Evolutionary conservation across 2,113 vertebrate species (phyloP).

Genomic region (Romanogobio albipinnatus): DNA sequence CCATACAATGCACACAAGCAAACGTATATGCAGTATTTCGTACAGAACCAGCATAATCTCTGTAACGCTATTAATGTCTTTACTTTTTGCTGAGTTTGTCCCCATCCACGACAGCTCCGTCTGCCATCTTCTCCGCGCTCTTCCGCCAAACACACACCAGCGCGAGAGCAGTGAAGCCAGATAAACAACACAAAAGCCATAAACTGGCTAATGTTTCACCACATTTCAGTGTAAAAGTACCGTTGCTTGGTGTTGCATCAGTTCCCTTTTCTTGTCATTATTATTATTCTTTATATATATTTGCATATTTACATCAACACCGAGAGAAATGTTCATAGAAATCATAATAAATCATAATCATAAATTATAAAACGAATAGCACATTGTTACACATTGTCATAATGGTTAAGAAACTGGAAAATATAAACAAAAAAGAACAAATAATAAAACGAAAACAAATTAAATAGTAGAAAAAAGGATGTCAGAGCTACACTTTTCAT

Average conservation of each 20-base stretch:
- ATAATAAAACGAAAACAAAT: background rate
- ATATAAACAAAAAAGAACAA: background rate
- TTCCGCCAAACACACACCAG: background rate
- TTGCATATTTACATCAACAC: background rate
- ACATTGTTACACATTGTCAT: background rate
- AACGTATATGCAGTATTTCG: background rate
- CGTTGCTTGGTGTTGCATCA: background rate
- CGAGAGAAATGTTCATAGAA: too few relatives aligned
- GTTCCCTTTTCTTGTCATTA: background rate
- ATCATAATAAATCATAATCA: too few relatives aligned
- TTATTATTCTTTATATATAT: background rate
- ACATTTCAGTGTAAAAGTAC: constrained; percentile 3
- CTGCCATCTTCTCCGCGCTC: constrained; percentile 70
- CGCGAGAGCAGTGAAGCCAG: background rate
- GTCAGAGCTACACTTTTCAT: too few relatives aligned
- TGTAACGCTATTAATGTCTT: constrained; percentile 6
- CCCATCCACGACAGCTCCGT: constrained; percentile 67
- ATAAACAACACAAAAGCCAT: background rate
- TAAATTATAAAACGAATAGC: background rate
- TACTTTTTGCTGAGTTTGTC: constrained; percentile 82
- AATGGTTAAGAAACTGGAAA: background rate
- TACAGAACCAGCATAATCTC: background rate
- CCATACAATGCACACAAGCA: background rate
- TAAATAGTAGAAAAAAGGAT: too few relatives aligned
- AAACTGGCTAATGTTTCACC: background rate